These are phyloP conservation scores for Cyphomyrus plagiostoma DNA, from an alignment of 2,113 vertebrate species.

Conservation along the genomic window DNA sequence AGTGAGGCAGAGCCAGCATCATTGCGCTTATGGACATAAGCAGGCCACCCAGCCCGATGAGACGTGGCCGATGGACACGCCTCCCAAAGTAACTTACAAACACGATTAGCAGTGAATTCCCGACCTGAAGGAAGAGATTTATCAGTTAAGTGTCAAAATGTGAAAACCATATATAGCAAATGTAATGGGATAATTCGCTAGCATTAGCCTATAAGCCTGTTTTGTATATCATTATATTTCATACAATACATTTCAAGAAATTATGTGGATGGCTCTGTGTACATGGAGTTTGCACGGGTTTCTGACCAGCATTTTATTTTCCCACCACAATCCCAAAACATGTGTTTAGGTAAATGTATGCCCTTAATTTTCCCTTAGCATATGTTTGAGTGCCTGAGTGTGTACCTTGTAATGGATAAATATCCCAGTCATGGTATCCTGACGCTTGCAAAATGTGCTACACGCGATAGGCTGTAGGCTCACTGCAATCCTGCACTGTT, in stretches of 20 bases:
- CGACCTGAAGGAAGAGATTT: constrained; percentile 64
- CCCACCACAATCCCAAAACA: not conserved
- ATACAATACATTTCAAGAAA: not conserved
- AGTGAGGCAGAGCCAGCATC: constrained; percentile 87
- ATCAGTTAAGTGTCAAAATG: not conserved
- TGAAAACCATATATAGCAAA: not conserved
- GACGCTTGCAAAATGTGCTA: not conserved
- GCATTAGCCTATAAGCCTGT: not conserved
- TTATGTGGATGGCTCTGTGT: not conserved
- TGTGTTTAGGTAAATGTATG: not conserved
- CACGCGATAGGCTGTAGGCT: not conserved
- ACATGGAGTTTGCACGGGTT: not conserved
- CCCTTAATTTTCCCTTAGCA: not conserved
- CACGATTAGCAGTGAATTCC: constrained; percentile 83
- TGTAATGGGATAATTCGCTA: not conserved
- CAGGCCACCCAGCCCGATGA: constrained; percentile 78
- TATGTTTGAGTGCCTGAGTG: not conserved
- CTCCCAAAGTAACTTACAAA: constrained; percentile 94
- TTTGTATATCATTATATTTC: not conserved
- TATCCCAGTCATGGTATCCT: not conserved
- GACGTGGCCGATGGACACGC: constrained; percentile 78
- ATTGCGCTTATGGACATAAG: constrained; percentile 79
- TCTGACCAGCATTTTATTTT: not conserved
- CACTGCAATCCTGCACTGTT: not conserved
- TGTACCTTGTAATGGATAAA: not conserved